A percentile compares a stretch with the other conserved stretches of the same genome.
Conservation (phyloP, 2,797 vertebrate species). For the Petrocephalus sullivani region DNA sequence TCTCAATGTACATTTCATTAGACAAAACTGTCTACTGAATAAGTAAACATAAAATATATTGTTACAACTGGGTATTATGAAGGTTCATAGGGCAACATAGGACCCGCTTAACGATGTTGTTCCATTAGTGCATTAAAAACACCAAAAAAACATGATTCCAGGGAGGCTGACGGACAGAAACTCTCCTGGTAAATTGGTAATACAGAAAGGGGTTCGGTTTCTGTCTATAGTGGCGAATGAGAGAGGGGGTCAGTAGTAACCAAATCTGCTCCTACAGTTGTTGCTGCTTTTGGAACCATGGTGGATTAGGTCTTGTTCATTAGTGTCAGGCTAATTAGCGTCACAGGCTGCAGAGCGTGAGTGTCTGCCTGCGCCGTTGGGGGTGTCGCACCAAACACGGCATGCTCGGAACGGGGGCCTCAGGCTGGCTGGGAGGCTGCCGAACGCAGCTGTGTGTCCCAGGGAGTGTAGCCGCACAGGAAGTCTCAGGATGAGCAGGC, state of each 20-base stretch:
- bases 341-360: not conserved
- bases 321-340: not conserved
- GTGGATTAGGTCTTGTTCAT: not conserved
- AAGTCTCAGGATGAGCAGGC: not conserved
- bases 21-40: not conserved
- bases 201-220: not conserved
- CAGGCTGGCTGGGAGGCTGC: not conserved
- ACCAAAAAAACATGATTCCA: not conserved
- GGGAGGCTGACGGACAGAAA: not conserved
- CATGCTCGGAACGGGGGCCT: not conserved
- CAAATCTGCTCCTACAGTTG: not conserved
- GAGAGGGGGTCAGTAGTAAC: not conserved
- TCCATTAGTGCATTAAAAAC: not conserved
- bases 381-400: not conserved
- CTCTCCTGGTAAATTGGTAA: not conserved
- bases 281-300: not conserved
- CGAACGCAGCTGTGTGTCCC: not conserved
- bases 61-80: not conserved
- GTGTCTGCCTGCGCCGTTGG: not conserved
- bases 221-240: not conserved
- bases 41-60: not conserved
- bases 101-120: not conserved
- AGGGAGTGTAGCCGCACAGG: not conserved
- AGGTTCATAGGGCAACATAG: not conserved
- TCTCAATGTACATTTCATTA: not conserved